These are phyloP conservation scores for Melipona beecheii DNA, from an alignment of 2,888 invertebrate species.

Conservation along the genomic window DNA sequence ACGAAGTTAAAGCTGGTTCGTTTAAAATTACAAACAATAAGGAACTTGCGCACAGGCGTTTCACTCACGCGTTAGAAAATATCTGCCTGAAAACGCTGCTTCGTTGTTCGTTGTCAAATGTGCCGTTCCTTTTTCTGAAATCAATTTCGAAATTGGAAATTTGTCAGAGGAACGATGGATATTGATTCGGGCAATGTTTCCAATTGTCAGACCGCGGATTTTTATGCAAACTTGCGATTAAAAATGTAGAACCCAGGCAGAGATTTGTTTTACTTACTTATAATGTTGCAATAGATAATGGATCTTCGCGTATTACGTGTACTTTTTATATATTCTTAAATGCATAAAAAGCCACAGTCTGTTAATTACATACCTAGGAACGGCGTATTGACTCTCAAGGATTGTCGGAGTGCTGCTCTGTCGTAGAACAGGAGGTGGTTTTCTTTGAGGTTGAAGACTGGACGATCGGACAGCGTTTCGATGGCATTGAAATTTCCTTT, in stretches of 20 bases:
- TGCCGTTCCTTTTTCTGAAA: conserved; percentile 76
- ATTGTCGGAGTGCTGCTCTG: conserved; percentile 85
- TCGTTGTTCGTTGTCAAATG: conserved; percentile 74
- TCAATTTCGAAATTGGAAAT: background rate
- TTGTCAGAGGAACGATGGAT: background rate
- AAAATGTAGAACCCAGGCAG: too few species aligned
- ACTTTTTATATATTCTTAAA: too few species aligned
- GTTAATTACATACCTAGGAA: conserved; percentile 57
- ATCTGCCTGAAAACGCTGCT: conserved; percentile 77
- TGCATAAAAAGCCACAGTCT: too few species aligned
- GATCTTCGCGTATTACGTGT: too few species aligned
- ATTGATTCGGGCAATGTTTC: background rate
- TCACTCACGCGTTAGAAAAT: conserved; percentile 74
- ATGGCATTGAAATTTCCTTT: conserved; percentile 72
- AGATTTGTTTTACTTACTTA: too few species aligned
- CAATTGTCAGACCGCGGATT: too few species aligned
- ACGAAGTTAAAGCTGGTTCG: background rate
- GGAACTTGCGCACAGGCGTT: background rate
- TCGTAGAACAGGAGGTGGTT: conserved; percentile 83
- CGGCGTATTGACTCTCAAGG: conserved; percentile 68
- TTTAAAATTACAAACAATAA: background rate
- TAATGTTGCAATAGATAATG: too few species aligned
- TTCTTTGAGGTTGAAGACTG: conserved; percentile 80
- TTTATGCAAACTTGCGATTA: too few species aligned
- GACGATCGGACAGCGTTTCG: conserved; percentile 77